Percentiles rank a stretch among this genome's conserved stretches.
These are phyloP conservation scores for Neuroscelio doddi DNA, from an alignment of 2,888 invertebrate genomes.

Conservation along the genomic window DNA sequence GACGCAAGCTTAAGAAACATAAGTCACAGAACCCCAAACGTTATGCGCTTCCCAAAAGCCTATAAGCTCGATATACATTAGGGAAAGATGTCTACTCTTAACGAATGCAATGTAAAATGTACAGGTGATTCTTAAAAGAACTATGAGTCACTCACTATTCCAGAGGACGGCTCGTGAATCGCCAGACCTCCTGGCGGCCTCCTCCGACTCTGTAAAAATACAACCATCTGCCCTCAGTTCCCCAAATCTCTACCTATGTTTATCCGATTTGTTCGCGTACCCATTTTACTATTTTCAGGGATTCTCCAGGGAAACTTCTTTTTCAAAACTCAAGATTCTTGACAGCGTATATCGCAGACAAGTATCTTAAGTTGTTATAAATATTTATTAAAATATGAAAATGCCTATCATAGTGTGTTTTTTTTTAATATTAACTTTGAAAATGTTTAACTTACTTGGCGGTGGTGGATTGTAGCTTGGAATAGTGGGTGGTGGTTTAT, in stretches of 20 bases:
- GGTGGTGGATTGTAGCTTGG: constrained; percentile 77
- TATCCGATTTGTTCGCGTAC: constrained; percentile 31
- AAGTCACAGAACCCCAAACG: no score
- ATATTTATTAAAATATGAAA: no score
- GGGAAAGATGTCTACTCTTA: constrained; percentile 29
- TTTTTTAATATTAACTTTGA: no score
- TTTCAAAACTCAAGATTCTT: no score
- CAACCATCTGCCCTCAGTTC: constrained; percentile 53
- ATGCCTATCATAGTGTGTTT: no score
- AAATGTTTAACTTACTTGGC: constrained; percentile 74
- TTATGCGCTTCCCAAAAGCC: constrained; percentile 29
- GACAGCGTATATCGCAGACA: no score
- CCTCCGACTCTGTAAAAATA: constrained; percentile 80
- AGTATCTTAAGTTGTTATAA: no score
- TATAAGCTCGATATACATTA: constrained; percentile 19
- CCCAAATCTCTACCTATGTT: constrained; percentile 50
- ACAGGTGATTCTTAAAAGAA: constrained; percentile 1
- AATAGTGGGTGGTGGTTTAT: constrained; percentile 74
- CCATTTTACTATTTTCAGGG: constrained; percentile 9
- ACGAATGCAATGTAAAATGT: constrained; percentile 30
- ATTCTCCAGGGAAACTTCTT: background rate
- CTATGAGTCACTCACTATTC: constrained; percentile 81
- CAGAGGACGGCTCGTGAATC: constrained; percentile 87
- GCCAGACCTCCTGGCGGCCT: constrained; percentile 85
- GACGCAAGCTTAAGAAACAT: constrained; percentile 10